Base-by-base conservation (phyloP, 2,113 vertebrate species). In the Erinaceus europaeus region DNA sequence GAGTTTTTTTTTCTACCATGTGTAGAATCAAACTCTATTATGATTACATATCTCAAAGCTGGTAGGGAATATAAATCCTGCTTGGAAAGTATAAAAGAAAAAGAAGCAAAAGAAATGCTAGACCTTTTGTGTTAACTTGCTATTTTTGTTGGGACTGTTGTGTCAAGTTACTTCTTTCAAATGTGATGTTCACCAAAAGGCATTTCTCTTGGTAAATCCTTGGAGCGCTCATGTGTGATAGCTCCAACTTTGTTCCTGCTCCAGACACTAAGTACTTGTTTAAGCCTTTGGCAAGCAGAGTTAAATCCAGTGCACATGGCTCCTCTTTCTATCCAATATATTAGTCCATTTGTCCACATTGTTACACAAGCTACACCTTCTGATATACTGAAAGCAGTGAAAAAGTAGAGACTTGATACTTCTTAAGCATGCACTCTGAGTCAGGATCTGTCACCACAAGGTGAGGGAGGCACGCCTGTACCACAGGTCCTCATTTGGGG, bases 171-270 rank as follows among this genome's bases (percentile, higher is more conserved):
- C 85, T 83, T 40, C 38, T 40, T 79, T 53, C 55, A 48, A 44
- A 40, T 52, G 61, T 77, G 55, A 80, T 76, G 27, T 25, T 94
- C 72, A 92, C 83, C 88, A 91, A 91, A 93, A 90, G 67, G 57
- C 52, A 38, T 84, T 86, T 84, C 57, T 90, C 74, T 84, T 86
- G 77, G 74, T 80, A 68, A 72, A 67, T 53, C 73, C 71, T 57
- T 14, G 78, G 50, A 84, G 52, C 29, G 23, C 59, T 78, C n/a
- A 67, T 82, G 77, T 91, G 90, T 90, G 80, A 32, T 55, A 92
- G 92, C 80, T 88, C 83, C 75, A 27, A 81, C 64, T 62, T 86
- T 82, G 18, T 72, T 88, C 38, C 17, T 12, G 1, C 68, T 93
- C 48, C 57, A 90, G 88, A 88, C 40, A 84, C 53, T 40, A 32